Conservation (phyloP, 2,888 invertebrate genomes). For the Cerastis rubricosa region DNA sequence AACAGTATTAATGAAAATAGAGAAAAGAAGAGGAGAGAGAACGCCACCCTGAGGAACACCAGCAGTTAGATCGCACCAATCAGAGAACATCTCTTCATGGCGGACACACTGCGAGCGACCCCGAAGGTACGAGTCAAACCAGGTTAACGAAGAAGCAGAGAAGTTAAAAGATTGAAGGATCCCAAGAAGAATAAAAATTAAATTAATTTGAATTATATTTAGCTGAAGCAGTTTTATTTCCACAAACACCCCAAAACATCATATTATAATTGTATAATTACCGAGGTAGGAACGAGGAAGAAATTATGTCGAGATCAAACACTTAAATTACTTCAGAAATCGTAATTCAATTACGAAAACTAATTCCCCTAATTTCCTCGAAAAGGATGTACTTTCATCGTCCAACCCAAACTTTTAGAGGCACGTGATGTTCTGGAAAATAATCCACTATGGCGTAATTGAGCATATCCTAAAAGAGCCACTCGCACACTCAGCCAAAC, state of each 20-base stretch:
- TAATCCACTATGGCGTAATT: conserved; percentile 32
- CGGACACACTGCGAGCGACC: too few relatives aligned
- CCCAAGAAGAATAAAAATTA: too few relatives aligned
- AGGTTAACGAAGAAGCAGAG: too few relatives aligned
- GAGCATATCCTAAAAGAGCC: conserved; percentile 20
- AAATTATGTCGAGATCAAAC: background rate
- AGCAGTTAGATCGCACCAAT: too few relatives aligned
- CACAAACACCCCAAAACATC: background rate
- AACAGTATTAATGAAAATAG: too few relatives aligned
- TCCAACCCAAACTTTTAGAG: conserved; percentile 25
- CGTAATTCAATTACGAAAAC: background rate
- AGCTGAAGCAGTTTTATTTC: background rate
- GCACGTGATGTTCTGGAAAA: conserved; percentile 10
- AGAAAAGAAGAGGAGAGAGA: too few relatives aligned
- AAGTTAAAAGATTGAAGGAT: too few relatives aligned
- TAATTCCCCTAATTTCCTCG: background rate
- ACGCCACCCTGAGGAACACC: too few relatives aligned
- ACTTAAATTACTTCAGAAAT: background rate
- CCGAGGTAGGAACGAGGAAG: background rate
- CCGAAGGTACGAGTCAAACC: too few relatives aligned
- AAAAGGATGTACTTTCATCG: background rate
- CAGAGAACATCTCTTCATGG: too few relatives aligned
- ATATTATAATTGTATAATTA: background rate
- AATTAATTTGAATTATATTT: too few relatives aligned
- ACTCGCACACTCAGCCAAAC: conserved; percentile 21